Percentiles rank a stretch among this genome's conserved stretches.
These are phyloP conservation scores for Argopecten irradians DNA, from an alignment of 1,140 invertebrate genomes.

Conservation along the genomic window DNA sequence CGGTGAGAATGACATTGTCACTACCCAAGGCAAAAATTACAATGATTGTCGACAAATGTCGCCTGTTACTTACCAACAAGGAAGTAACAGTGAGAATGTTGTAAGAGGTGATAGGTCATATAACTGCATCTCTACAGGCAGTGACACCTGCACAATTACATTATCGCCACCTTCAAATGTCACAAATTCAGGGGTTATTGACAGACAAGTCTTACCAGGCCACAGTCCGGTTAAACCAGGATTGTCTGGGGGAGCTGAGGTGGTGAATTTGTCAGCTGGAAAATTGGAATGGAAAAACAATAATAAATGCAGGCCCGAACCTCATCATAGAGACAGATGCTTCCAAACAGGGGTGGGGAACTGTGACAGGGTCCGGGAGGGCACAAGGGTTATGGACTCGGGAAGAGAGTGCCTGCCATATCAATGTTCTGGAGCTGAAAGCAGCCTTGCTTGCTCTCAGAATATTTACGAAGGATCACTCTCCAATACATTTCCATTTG, in stretches of 20 bases:
- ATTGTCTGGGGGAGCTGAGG: constrained; percentile 26
- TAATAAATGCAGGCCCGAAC: constrained; percentile 31
- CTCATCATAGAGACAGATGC: no score
- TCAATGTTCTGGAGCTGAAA: constrained; percentile 43
- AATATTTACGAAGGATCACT: constrained; percentile 29
- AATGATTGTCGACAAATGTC: constrained; percentile 33
- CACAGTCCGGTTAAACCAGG: background rate
- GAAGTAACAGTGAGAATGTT: constrained; percentile 38
- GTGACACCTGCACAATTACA: constrained; percentile 42
- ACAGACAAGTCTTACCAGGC: constrained; percentile 23
- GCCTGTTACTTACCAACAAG: constrained; percentile 24
- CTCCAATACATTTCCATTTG: constrained; percentile 26
- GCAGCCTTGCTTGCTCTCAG: constrained; percentile 26
- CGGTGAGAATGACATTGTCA: constrained; percentile 41
- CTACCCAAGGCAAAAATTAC: constrained; percentile 24
- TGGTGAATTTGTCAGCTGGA: constrained; percentile 31
- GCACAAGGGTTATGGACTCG: constrained; percentile 30
- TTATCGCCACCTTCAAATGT: constrained; percentile 35
- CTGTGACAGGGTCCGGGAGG: background rate
- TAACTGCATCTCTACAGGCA: constrained; percentile 31
- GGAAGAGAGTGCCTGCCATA: constrained; percentile 31
- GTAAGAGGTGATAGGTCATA: constrained; percentile 30
- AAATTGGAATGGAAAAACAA: constrained; percentile 37
- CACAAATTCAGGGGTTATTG: constrained; percentile 32
- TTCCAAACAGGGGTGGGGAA: constrained; percentile 33